Base-by-base conservation (phyloP, 2,888 invertebrate genomes). In the Acrobasis repandana region DNA sequence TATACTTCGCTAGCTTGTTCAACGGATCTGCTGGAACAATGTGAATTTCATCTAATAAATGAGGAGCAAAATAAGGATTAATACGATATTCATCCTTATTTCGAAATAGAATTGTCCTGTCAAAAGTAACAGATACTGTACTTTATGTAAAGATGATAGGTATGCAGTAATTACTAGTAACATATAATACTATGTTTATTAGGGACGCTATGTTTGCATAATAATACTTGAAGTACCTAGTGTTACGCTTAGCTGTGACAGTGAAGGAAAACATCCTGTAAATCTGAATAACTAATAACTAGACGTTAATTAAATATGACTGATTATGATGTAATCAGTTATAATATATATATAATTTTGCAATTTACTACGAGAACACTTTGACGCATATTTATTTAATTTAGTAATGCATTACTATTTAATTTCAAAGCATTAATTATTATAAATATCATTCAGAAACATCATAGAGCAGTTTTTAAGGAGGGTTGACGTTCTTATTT, bases 181-280 rank as follows among this genome's bases (percentile, higher is more conserved):
- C 14, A 18, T 11, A 54, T 38, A 20, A 20, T 38, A 43, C 8
- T 18, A 38, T 38, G 36, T 20, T 36, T 54, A 43, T 38, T 18
- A 38, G 8, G 14, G n/a, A 18, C 38, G 18, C 11, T 18, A 18
- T 43, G 20, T 54, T 54, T 38, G 16, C 54, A 54, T 54, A 14
- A 54, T 38, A 54, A 54, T 38, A 14, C 33, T 6, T 15, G 20
- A 34, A 2, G 11, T 38, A 49, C 0, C 11, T 18, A 10, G 14
- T 36, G 15, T 36, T 9, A 52, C 9, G 38, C 18, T 18, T 16
- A 16, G 38, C 38, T 38, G 43, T 54, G 54, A 54, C 54, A 38
- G 54, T 54, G 54, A 38, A 54, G 20, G 9, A 54, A 54, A 54
- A 54, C 54, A 36, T 54, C 54, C 54, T 54, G 50, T 14, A 20